Base-by-base conservation (phyloP, 2,797 vertebrate genomes). In the Phoxinus dragarum region DNA sequence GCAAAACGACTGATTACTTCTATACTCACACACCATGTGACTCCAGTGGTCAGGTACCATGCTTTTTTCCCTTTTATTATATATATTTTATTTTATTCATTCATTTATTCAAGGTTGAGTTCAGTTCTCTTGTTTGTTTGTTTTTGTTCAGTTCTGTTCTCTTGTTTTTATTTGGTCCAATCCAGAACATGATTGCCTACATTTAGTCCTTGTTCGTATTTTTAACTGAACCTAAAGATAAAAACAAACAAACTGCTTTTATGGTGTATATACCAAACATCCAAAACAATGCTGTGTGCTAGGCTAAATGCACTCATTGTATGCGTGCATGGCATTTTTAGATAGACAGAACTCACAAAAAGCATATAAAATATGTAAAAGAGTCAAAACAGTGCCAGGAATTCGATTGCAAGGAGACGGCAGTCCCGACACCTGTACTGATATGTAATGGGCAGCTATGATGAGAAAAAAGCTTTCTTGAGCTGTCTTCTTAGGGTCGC, bases 1-100 rank as follows among this genome's bases (percentile, higher is more conserved):
- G 98, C 92, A 97, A 95, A 0, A 92, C 94, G 83, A 95, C 94
- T 75, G 98, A 99, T 90, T 99, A 97, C 91, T 99, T 99, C 95
- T 98, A 96, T 91, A 99, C 96, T 0, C 98, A 99, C 92, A 98
- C 95, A 0, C 95, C 96, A 71, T 99, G 98, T 87, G 96, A 99
- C 76, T 90, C 93, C 44, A 86, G 83, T 0, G 96, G 96, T 90
- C 94, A 97, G 97, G 98, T 99, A 95, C 86, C 36, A 84, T 27
- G 17, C 11, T 12, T 61, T 21, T 61, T n/a, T n/a, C 27, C 27
- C 27, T 27, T 27, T 27, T 27, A 27, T 27, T 27, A 1, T 27
- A 27, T 27, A 27, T 27, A 17, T 72, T 44, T 73, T 1, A 49
- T 56, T 76, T 76, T 14, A 23, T 56, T 76, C 0, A 4, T 40